Evolutionary conservation across 1,140 invertebrate species (phyloP), one percentile per base, ranked within the genome.

Genomic region (Neodiprion lecontei): DNA sequence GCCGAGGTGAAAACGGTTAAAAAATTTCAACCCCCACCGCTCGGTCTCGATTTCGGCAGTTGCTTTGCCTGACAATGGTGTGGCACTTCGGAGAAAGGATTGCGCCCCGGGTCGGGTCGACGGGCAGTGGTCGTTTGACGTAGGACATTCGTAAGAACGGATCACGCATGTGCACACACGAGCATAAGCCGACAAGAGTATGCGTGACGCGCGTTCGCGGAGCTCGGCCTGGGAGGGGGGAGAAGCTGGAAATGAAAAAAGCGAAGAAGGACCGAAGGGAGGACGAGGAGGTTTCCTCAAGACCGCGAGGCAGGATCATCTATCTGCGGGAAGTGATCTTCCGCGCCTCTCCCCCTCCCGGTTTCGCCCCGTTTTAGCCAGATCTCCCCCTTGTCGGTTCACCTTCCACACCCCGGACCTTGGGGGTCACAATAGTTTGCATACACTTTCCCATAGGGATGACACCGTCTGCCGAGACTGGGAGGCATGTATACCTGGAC

Each of bases 401-500:
- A 66, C 48, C 9, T 61, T 69, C 28, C 70, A 48, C 65, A 61
- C 75, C 76, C 82, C 79, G 78, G 53, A 61, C 79, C 79, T 17
- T 80, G 83, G 83, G 84, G 85, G 84, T 86, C 83, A 87, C 86
- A 87, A 88, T 87, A 82, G 86, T 87, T 87, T 88, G 86, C 86
- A 88, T 88, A 87, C 76, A 86, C 79, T 88, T 88, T 88, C 86
- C 86, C 86, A 88, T 86, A 86, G 85, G 86, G 86, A 87, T 88
- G 86, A 88, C 86, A 88, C 86, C 83, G 77, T 81, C 76, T 78
- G 53, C 53, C 9, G 53, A 61, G 53, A 61, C 53, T 14, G 9
- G 53, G 53, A 78, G 79, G 75, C 79, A 69, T 69, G 67, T 53
- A 77, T 83, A 85, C 83, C 83, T 84, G 83, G 83, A 84, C 82